Percentiles rank a stretch among this genome's conserved stretches.
Conservation (phyloP, 2,797 vertebrate species). For the Cynodonichthys magdalenae region DNA sequence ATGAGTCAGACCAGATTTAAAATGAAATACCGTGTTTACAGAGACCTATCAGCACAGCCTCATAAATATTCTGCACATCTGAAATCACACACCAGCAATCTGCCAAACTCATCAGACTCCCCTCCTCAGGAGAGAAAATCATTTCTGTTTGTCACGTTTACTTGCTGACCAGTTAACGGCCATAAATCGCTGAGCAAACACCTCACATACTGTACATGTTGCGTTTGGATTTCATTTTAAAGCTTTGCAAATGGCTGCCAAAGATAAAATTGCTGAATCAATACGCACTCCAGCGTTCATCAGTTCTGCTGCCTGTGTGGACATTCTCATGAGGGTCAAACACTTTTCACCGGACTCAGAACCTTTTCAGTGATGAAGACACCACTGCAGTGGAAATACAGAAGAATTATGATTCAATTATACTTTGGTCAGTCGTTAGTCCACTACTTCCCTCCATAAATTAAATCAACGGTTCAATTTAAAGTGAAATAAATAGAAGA, state of each 20-base stretch:
- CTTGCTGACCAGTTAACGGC: constrained; percentile 30
- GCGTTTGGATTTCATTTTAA: constrained; percentile 25
- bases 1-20: constrained; percentile 42
- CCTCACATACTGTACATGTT: constrained; percentile 6
- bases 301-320: constrained; percentile 5
- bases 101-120: constrained; percentile 20
- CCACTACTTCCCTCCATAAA: constrained; percentile 38
- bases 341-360: not conserved
- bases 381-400: constrained; percentile 10
- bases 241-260: constrained; percentile 5
- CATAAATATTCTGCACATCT: constrained; percentile 49
- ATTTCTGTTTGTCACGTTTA: constrained; percentile 49
- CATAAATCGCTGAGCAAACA: constrained; percentile 38
- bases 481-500: constrained; percentile 22
- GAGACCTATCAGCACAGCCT: constrained; percentile 31
- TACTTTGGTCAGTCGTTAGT: constrained; percentile 44
- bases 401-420: constrained; percentile 28
- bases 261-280: constrained; percentile 26
- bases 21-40: constrained; percentile 51
- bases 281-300: constrained; percentile 3
- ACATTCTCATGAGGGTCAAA: constrained; percentile 6
- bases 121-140: constrained; percentile 31
- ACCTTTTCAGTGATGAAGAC: constrained; percentile 12
- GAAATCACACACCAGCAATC: constrained; percentile 43
- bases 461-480: constrained; percentile 34